Evolutionary conservation across 2,888 invertebrate species (phyloP), one percentile per base, ranked within the genome.

Genomic region (Chymomyza amoena): DNA sequence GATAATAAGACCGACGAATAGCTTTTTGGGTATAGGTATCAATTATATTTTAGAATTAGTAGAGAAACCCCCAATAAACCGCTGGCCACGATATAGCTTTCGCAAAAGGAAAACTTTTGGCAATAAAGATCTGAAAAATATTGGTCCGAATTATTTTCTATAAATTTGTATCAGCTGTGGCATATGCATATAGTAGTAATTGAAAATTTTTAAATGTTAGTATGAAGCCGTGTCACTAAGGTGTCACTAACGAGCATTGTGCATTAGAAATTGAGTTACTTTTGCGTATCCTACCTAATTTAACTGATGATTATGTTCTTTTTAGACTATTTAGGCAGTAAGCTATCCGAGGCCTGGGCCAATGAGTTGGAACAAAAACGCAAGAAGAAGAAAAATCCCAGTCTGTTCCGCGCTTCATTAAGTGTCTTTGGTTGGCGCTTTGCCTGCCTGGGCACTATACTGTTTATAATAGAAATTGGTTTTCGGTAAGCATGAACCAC

Each of bases 361-460:
- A 90, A 91, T 64, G 94, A 95, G 89, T 85, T 93, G 63, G 78
- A 88, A 67, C 76, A 80, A 45, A 88, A 92, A 90, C 76, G 89
- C 66, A 79, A 90, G 81, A 79, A 89, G 76, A 82, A 90, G 63
- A 90, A 90, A 67, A 80, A 90, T 2, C 95, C 95, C 2, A 91
- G 90, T 64, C 75, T 91, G 61, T 67, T 91, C 15, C 81, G 70
- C 45, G 91, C 89, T 51, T 84, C 94, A 65, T 77, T 93, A 68
- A 92, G 91, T 73, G 94, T 94, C n/a, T 95, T 95, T 80, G 94
- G 94, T 0, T 92, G 91, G 68, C 90, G 92, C 65, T 93, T 94
- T 76, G 92, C 93, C 88, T 82, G 93, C 4, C 93, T 94, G 67
- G 95, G 95, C 64, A 83, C 94, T 32, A 91, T 93, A 6, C 90